Evolutionary conservation across 2,888 invertebrate genomes (phyloP).

Genomic region (Mellilla xanthometata): DNA sequence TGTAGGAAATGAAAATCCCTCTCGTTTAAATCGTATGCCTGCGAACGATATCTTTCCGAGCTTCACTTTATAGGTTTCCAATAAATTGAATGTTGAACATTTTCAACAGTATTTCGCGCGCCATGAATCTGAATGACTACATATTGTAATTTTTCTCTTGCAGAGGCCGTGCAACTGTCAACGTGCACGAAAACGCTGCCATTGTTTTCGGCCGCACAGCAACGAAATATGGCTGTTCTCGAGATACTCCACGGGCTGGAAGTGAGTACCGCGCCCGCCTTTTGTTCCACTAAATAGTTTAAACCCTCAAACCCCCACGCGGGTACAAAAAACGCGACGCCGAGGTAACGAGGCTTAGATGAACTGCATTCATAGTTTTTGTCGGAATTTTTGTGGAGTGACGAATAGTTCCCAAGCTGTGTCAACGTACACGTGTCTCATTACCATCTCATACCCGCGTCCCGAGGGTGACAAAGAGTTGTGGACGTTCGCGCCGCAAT

Average conservation of each 20-base stretch:
- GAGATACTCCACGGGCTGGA: constrained; percentile 98
- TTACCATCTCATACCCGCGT: constrained; percentile 41
- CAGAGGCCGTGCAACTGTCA: constrained; percentile 97
- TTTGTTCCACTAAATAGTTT: constrained; percentile 39
- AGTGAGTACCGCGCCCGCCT: constrained; percentile 74
- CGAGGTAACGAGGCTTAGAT: constrained; percentile 40
- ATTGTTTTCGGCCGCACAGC: constrained; percentile 95
- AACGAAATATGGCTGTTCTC: constrained; percentile 99
- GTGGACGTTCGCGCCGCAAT: constrained; percentile 39
- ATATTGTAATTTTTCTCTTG: constrained; percentile 59
- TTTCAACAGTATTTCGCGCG: constrained; percentile 23
- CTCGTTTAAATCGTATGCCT: constrained; percentile 60
- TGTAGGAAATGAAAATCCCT: constrained; percentile 65
- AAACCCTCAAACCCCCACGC: constrained; percentile 36
- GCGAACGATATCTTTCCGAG: constrained; percentile 46
- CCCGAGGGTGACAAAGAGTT: constrained; percentile 48
- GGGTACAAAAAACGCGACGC: constrained; percentile 35
- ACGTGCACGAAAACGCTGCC: constrained; percentile 93
- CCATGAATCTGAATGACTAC: constrained; percentile 31
- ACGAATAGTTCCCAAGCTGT: constrained; percentile 49
- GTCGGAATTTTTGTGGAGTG: constrained; percentile 42
- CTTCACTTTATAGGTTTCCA: constrained; percentile 28
- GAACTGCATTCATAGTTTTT: constrained; percentile 51
- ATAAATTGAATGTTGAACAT: constrained; percentile 28
- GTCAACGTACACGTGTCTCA: constrained; percentile 65